Evolutionary conservation across 2,113 vertebrate genomes (phyloP), one percentile per base, ranked within the genome.

Genomic region (Talpa occidentalis): DNA sequence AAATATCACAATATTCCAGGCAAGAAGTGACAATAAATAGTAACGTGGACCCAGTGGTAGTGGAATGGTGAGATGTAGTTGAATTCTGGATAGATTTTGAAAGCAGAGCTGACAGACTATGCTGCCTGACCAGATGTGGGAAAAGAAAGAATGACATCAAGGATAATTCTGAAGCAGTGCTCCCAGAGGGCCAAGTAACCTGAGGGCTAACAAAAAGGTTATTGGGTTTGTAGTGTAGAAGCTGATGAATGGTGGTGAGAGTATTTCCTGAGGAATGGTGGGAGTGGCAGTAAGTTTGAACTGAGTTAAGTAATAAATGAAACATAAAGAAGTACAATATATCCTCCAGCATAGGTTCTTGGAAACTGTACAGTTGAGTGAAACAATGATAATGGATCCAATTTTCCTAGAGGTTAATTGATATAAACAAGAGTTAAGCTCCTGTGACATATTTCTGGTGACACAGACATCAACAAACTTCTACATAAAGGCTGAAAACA

Each of bases 61-160:
- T 91, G 66, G n/a, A 64, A 80, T 74, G n/a, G 22, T 52, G 69
- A 74, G 62, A 97, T 91, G 83, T 16, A 60, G 94, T 42, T 82
- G 42, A 82, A 64, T 80, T 81, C 84, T 62, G 21, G 26, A 14
- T 7, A 47, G 70, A 78, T 66, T 89, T 66, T 42, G 47, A 77
- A 85, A 82, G 88, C 32, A 69, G 82, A 88, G 66, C 85, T 70
- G 69, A 79, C 28, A 73, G 19, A 49, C 91, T 88, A n/a, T 67
- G 47, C 78, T 79, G 5, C 59, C 47, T 42, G 72, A 59, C 44
- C 87, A 74, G 49, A 83, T 64, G 66, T 74, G 32, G n/a, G 8
- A 82, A 77, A 37, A 40, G 59, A 82, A 62, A 77, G 44, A 78
- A 9, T 67, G 40, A 73, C 37, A 24, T 66, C 32, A 42, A 52